These are phyloP conservation scores for Aphidius colemani DNA, from an alignment of 2,888 invertebrate genomes.

Conservation along the genomic window DNA sequence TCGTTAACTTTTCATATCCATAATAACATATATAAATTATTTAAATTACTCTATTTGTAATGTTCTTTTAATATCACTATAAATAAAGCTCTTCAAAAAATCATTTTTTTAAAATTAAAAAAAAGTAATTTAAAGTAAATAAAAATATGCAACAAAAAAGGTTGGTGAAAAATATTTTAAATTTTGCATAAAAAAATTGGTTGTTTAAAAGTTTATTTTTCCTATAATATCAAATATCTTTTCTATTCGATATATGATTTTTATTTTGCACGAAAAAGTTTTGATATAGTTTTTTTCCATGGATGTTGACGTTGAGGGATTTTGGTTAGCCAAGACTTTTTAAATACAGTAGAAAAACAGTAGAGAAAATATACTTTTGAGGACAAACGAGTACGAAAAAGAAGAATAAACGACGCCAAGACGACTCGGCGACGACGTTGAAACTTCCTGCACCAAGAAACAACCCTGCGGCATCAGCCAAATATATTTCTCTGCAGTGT, in stretches of 20 bases:
- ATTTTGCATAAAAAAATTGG: neutral
- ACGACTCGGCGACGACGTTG: slow-evolving; percentile 43
- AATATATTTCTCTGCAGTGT: slow-evolving; percentile 11
- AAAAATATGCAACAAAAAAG: too few species aligned
- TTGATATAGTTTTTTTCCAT: slow-evolving; percentile 1
- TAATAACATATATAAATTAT: slow-evolving; percentile 10
- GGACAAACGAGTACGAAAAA: neutral
- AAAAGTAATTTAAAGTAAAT: too few species aligned
- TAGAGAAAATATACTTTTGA: slow-evolving; percentile 14
- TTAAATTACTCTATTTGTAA: too few species aligned
- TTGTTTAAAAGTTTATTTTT: neutral
- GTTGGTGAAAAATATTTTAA: too few species aligned
- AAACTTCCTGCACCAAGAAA: slow-evolving; percentile 47
- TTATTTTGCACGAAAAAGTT: slow-evolving; percentile 12
- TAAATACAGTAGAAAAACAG: neutral
- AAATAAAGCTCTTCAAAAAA: neutral
- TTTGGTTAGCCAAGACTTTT: slow-evolving; percentile 1
- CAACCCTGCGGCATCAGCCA: slow-evolving; percentile 20
- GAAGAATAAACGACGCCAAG: slow-evolving; percentile 41
- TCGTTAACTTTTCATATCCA: slow-evolving; percentile 41
- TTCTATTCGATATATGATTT: slow-evolving; percentile 14
- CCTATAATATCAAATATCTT: slow-evolving; percentile 1
- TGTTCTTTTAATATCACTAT: neutral
- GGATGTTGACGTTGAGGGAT: neutral
- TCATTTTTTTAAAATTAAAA: too few species aligned